These are phyloP conservation scores for Orycteropus afer DNA, from an alignment of 2,113 vertebrate genomes.

Conservation along the genomic window DNA sequence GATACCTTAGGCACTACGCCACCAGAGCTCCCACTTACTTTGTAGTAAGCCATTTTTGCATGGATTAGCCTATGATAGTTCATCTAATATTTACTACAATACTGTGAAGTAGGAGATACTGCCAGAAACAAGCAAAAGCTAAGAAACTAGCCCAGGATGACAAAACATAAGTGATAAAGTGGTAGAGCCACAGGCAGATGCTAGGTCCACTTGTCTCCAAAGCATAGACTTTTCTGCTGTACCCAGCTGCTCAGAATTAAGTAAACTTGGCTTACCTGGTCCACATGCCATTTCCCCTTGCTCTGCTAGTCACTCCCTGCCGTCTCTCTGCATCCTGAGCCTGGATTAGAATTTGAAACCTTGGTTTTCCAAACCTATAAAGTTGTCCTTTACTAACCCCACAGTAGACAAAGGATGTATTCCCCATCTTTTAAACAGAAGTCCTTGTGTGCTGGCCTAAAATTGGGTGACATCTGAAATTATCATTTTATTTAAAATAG, in stretches of 20 bases:
- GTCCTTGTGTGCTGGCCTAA: background rate
- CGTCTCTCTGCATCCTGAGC: background rate
- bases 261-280: background rate
- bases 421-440: background rate
- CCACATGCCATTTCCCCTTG: background rate
- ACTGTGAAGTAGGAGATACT: background rate
- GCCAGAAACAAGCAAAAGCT: conserved; percentile 12
- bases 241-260: background rate
- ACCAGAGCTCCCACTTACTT: too few species aligned
- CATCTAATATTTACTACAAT: background rate
- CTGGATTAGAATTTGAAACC: background rate
- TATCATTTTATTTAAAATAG: background rate
- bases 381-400: background rate
- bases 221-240: background rate
- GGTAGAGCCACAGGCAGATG: background rate
- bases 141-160: background rate
- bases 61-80: background rate
- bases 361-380: background rate
- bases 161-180: background rate
- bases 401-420: background rate
- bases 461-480: conserved; percentile 12
- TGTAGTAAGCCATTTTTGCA: background rate
- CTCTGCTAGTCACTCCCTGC: background rate
- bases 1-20: too few species aligned
- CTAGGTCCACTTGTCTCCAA: background rate